Base-by-base conservation (phyloP, 2,113 vertebrate genomes). In the Limanda limanda region DNA sequence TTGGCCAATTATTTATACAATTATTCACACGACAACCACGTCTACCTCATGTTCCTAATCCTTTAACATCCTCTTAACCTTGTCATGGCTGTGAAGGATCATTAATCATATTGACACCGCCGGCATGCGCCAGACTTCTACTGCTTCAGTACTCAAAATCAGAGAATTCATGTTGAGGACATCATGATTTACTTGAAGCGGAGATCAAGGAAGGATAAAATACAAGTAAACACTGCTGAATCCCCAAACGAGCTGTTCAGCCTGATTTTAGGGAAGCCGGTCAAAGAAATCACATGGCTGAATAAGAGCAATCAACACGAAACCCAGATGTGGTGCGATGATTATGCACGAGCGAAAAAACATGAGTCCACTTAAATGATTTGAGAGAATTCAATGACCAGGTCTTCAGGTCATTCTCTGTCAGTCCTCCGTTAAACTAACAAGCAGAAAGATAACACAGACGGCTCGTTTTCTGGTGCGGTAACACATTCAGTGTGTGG, bases 301-400 rank as follows among this genome's bases (percentile, higher is more conserved):
- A 76, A 82, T 72, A 65, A 66, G 67, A 71, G 11, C 45, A 74
- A 83, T 64, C 54, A 75, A 51, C 68, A 52, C 17, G 9, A 71
- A 67, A 71, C 76, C 67, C 84, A 88, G 74, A 88, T 90, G 89
- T 79, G 82, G 60, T 45, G 51, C 75, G 57, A 81, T 81, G 55
- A 76, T 77, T 17, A 68, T 81, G 67, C 74, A 24, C 42, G 76
- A 74, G 55, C n/a, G 10, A 62, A 78, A 56, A 71, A 52, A 10
- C 47, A 66, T 31, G 21, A 57, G 31, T 63, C 10, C 0, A 2
- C 48, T 60, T 31, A 35, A 52, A 58, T 31, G 1, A 61, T 63
- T 63, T 58, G 8, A 69, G 14, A 31, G 20, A 8, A 48, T 23
- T 63, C 8, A 17, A 57, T 52, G 52, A 37, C 61, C 18, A 67